phyloP scores from a whole-genome alignment of 2,797 vertebrate species.

The Poeciliopsis paucimaculata region DNA sequence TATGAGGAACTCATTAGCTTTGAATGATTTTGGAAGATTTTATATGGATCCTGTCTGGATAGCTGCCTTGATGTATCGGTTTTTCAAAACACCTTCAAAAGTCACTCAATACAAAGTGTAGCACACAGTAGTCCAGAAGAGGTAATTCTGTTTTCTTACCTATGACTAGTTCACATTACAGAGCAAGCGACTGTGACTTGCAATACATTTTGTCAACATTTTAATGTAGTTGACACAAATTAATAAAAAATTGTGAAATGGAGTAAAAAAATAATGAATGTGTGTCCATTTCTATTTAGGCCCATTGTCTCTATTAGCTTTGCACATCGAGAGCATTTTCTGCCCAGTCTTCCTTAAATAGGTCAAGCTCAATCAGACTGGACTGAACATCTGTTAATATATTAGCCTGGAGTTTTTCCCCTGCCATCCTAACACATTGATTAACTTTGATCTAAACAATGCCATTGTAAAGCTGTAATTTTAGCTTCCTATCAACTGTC shows the following conservation, averaged over 20 bases:
- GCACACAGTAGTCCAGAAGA: background rate
- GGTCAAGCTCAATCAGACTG: background rate
- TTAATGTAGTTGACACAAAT: background rate
- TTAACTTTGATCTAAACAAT: background rate
- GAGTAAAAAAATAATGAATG: background rate
- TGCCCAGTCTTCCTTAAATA: background rate
- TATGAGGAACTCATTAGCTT: slow-evolving; percentile 31
- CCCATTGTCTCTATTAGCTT: background rate
- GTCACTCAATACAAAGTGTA: background rate
- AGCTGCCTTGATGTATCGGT: background rate
- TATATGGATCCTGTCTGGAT: slow-evolving; percentile 25
- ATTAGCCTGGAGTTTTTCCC: background rate
- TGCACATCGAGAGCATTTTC: background rate
- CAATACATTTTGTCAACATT: background rate
- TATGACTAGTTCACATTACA: background rate
- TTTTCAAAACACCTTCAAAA: background rate
- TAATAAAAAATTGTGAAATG: background rate
- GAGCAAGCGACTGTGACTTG: background rate
- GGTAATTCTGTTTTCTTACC: background rate
- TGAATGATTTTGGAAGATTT: slow-evolving; percentile 14
- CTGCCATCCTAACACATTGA: background rate
- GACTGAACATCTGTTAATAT: background rate
- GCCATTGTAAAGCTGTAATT: background rate
- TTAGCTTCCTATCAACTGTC: background rate
- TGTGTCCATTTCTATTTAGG: background rate